Evolutionary conservation across 2,113 vertebrate species (phyloP), one percentile per base, ranked within the genome.

Genomic region (Malurus alboscapulatus): DNA sequence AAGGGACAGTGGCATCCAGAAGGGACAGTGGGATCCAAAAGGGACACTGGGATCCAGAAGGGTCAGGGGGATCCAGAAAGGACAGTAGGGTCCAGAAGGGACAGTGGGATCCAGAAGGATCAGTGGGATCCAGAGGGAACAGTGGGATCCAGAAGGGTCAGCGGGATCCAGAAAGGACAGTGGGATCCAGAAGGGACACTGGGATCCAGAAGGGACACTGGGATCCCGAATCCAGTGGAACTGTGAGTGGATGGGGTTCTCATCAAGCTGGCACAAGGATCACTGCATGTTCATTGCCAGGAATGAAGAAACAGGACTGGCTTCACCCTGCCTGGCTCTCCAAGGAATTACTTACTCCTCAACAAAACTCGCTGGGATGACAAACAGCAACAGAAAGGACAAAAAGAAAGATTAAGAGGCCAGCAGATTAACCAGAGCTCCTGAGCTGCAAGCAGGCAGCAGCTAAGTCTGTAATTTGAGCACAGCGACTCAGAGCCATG

Each of bases 341-440:
- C 63, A 4, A 2, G 61, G 67, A 88, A 81, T 4, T 10, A 32
- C 22, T 77, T 27, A 40, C 53, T 88, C 67, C 65, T 63, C 10
- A 57, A n/a, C 54, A 17, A 84, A 78, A 59, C 50, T 89, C 69
- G 6, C 58, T 48, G 74, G 54, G 84, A 91, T 54, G 47, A 87
- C 65, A 84, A 96, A 87, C 13, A 8, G 76, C 87, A 69, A 68
- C 91, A 79, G 87, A 92, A 87, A 94, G 84, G 81, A 87, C 87
- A 89, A 90, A 92, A 78, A 91, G 36, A 66, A 72, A 95, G 92
- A 96, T 93, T 92, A 95, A 95, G 92, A 94, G 76, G 65, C 88
- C 81, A 72, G 14, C 73, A 88, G 91, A 94, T 95, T 90, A 96
- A 93, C 14, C 67, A 84, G 88, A 93, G 81, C 78, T 88, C 54